A percentile compares a stretch with the other conserved stretches of the same genome.
phyloP scores from a whole-genome alignment of 2,113 vertebrate species.

The Elephas maximus region DNA sequence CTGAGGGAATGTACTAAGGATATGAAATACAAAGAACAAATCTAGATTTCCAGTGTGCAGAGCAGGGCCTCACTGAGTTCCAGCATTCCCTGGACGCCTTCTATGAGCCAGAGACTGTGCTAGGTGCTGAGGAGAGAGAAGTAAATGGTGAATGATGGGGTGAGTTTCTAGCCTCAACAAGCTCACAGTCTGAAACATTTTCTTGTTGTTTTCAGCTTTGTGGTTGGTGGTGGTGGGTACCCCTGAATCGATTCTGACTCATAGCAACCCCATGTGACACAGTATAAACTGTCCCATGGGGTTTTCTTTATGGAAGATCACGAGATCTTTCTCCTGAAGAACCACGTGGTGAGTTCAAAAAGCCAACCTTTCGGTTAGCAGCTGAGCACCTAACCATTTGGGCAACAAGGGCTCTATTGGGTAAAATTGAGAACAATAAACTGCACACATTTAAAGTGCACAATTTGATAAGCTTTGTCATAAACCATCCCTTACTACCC shows the following conservation, averaged over 20 bases:
- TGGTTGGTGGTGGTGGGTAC: not conserved
- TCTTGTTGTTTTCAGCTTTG: not conserved
- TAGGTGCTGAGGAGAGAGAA: not conserved
- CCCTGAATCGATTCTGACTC: not conserved
- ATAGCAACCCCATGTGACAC: not conserved
- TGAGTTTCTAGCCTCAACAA: not conserved
- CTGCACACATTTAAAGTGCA: not conserved
- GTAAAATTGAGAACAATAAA: not conserved
- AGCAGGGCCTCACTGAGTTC: not conserved
- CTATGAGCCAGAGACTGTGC: not conserved
- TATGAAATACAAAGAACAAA: not conserved
- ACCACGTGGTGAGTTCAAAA: too few relatives aligned
- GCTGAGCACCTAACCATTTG: not conserved
- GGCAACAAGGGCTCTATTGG: not conserved
- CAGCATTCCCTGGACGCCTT: not conserved
- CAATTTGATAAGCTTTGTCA: not conserved
- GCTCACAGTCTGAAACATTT: not conserved
- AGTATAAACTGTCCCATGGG: not conserved
- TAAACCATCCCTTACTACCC: not conserved
- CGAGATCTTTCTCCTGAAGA: not conserved
- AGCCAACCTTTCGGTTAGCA: not conserved
- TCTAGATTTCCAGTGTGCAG: not conserved
- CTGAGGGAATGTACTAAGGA: not conserved
- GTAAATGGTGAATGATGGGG: not conserved
- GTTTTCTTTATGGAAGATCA: not conserved